Conservation (phyloP, 2,113 vertebrate genomes). For the Siphamia tubifer region DNA sequence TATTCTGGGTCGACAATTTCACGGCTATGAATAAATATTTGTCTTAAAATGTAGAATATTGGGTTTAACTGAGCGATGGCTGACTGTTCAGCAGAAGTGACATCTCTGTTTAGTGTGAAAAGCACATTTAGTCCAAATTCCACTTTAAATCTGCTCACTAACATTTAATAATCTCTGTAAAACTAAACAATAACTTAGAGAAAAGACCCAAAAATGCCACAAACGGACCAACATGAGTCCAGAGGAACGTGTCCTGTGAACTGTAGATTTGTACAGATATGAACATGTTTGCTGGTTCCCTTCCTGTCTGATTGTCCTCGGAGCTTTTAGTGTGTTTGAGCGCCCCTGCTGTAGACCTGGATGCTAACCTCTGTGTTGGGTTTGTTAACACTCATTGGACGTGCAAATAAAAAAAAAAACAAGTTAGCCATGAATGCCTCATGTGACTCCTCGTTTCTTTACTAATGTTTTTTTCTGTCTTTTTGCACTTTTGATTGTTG, state of each 20-base stretch:
- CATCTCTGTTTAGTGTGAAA: neutral
- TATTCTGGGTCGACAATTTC: neutral
- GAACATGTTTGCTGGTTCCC: conserved; percentile 41
- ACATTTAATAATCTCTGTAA: neutral
- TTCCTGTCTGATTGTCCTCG: conserved; percentile 43
- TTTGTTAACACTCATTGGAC: conserved; percentile 81
- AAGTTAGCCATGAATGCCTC: conserved; percentile 73
- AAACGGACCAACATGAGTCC: neutral
- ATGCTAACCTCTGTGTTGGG: conserved; percentile 87
- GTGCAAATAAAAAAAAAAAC: conserved; percentile 97
- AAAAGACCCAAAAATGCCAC: neutral
- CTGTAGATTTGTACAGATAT: conserved; percentile 61
- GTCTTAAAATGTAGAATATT: neutral
- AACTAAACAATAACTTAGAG: neutral
- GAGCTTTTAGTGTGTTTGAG: conserved; percentile 63
- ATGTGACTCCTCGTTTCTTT: neutral
- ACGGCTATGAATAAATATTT: neutral
- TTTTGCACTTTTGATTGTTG: too few relatives aligned
- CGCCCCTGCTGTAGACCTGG: conserved; percentile 73
- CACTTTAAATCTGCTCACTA: conserved; percentile 1
- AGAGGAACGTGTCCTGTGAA: neutral
- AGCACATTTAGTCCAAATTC: conserved; percentile 26
- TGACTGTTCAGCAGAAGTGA: too few relatives aligned
- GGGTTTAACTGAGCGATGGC: neutral
- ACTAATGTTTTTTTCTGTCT: neutral